phyloP scores from a whole-genome alignment of 1,140 invertebrate species.

The Trichoplusia ni region DNA sequence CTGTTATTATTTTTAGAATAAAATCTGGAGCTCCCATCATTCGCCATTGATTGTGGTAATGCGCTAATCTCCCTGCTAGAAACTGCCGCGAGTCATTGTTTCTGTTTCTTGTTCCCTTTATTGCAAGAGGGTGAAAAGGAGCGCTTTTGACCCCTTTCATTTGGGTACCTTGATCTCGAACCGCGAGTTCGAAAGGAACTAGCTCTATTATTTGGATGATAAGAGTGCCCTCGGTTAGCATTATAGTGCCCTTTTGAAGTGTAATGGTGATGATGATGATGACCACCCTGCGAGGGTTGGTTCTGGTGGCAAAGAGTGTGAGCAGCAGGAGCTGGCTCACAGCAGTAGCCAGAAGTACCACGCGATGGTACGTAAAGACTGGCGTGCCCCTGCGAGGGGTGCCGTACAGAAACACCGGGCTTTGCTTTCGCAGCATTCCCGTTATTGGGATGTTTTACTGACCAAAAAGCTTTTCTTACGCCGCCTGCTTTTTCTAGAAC shows the following conservation, averaged over 20 bases:
- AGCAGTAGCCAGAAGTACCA: neutral
- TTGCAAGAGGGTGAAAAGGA: neutral
- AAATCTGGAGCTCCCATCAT: constrained; percentile 33
- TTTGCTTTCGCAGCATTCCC: too few relatives aligned
- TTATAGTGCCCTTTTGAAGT: neutral
- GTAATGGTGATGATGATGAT: neutral
- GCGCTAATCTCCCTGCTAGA: constrained; percentile 30
- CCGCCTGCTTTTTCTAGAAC: constrained; percentile 33
- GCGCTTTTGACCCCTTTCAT: constrained; percentile 4
- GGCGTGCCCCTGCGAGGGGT: constrained; percentile 28
- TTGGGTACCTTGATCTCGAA: neutral
- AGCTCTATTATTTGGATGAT: neutral
- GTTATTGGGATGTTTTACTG: too few relatives aligned
- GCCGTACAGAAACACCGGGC: neutral
- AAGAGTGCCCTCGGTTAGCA: neutral
- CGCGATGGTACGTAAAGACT: constrained; percentile 8
- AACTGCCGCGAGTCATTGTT: constrained; percentile 35
- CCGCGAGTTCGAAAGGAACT: neutral
- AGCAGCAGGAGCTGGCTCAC: neutral
- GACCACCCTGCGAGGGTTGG: constrained; percentile 21
- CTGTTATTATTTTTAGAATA: constrained; percentile 40
- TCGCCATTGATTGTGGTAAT: constrained; percentile 16
- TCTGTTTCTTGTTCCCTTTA: constrained; percentile 1
- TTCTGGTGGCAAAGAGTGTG: neutral
- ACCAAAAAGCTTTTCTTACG: constrained; percentile 30